These are phyloP conservation scores for Agrochola lota DNA, from an alignment of 2,888 invertebrate species.

Conservation along the genomic window DNA sequence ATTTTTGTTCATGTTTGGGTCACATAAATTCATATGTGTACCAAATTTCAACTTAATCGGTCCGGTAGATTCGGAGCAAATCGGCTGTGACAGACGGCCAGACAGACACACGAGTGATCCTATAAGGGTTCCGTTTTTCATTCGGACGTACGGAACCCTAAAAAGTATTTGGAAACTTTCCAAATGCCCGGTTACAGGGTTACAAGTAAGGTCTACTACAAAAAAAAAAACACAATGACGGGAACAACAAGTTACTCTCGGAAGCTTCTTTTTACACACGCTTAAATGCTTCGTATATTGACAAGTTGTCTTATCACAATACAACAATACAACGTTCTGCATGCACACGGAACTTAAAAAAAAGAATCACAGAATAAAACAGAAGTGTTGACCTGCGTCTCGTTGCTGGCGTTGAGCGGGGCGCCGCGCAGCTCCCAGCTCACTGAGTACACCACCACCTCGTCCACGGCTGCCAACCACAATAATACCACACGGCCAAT, in stretches of 20 bases:
- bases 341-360: background rate
- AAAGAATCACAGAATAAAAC: background rate
- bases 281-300: background rate
- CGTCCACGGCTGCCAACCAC: slow-evolving; percentile 88
- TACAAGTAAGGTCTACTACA: too few relatives aligned
- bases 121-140: too few relatives aligned
- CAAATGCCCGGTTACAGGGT: too few relatives aligned
- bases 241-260: background rate
- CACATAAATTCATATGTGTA: too few relatives aligned
- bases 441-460: slow-evolving; percentile 94
- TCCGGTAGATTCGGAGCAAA: too few relatives aligned
- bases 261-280: background rate
- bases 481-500: background rate
- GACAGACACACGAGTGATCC: too few relatives aligned
- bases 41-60: too few relatives aligned
- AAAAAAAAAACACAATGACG: background rate
- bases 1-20: too few relatives aligned
- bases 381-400: slow-evolving; percentile 59
- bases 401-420: slow-evolving; percentile 82
- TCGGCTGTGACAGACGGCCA: too few relatives aligned
- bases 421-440: slow-evolving; percentile 94
- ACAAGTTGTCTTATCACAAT: background rate
- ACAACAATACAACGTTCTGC: background rate
- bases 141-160: too few relatives aligned
- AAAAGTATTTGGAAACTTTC: too few relatives aligned